Percentiles rank a stretch among this genome's conserved stretches.
Conservation (phyloP, 2,113 vertebrate genomes). For the Etheostoma spectabile region DNA sequence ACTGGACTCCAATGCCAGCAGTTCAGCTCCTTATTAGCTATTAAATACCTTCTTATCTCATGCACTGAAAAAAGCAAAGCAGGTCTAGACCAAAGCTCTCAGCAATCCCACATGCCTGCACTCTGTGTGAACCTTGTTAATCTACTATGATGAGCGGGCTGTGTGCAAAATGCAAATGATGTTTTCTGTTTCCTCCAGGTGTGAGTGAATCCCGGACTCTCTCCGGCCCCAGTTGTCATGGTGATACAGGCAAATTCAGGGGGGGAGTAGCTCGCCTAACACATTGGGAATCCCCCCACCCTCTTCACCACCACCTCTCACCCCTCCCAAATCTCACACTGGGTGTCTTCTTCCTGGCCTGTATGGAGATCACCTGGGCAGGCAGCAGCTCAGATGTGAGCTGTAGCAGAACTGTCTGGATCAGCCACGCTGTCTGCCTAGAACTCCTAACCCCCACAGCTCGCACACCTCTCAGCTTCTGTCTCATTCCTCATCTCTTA, state of each 20-base stretch:
- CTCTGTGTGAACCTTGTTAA: conserved; percentile 57
- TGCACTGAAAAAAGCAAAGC: conserved; percentile 3
- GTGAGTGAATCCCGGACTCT: conserved; percentile 75
- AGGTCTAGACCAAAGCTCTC: conserved; percentile 16
- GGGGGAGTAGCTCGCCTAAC: conserved; percentile 60
- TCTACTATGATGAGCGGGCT: conserved; percentile 62
- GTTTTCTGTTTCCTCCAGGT: conserved; percentile 66
- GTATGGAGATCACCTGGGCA: conserved; percentile 47
- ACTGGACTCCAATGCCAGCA: conserved; percentile 19
- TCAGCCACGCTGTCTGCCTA: conserved; percentile 32
- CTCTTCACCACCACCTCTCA: neutral
- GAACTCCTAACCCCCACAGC: conserved; percentile 2
- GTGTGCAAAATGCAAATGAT: conserved; percentile 69
- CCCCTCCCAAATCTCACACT: conserved; percentile 26
- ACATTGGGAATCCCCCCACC: conserved; percentile 77
- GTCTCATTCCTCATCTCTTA: conserved; percentile 25
- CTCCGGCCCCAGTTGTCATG: conserved; percentile 82
- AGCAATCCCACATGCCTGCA: conserved; percentile 31
- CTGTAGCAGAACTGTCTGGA: conserved; percentile 35
- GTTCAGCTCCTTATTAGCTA: conserved; percentile 27
- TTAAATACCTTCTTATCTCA: conserved; percentile 24
- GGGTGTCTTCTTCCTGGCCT: conserved; percentile 25
- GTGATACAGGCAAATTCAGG: conserved; percentile 74
- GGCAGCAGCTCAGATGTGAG: conserved; percentile 44
- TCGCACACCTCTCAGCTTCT: conserved; percentile 9